phyloP scores from a whole-genome alignment of 2,113 vertebrate genomes.

The Oreochromis tanganicae region DNA sequence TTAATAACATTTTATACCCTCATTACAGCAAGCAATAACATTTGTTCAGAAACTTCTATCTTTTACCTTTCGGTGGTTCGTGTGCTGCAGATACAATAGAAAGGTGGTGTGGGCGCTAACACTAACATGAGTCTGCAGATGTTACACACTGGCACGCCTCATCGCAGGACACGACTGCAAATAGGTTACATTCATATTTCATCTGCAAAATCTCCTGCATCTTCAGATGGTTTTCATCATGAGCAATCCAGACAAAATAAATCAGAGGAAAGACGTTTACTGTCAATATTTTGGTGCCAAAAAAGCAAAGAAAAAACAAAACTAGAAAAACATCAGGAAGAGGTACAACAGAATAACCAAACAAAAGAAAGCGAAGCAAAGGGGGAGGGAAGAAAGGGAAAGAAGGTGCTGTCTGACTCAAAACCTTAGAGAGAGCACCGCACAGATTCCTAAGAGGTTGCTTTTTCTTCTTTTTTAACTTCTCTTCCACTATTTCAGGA shows the following conservation, averaged over 20 bases:
- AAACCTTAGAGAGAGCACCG: slow-evolving; percentile 63
- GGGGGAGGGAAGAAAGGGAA: slow-evolving; percentile 1
- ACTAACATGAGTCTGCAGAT: slow-evolving; percentile 17
- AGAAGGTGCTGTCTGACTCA: slow-evolving; percentile 60
- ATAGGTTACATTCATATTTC: slow-evolving; percentile 62
- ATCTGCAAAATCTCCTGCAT: slow-evolving; percentile 18
- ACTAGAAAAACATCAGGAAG: neutral
- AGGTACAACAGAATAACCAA: slow-evolving; percentile 34
- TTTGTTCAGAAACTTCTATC: slow-evolving; percentile 72
- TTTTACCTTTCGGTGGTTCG: slow-evolving; percentile 63
- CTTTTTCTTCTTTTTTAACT: neutral
- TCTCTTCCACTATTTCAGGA: slow-evolving; percentile 64
- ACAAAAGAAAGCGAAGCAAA: slow-evolving; percentile 12
- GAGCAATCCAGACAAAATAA: slow-evolving; percentile 29
- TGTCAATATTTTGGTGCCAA: slow-evolving; percentile 12
- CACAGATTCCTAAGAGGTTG: slow-evolving; percentile 49
- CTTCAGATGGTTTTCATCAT: slow-evolving; percentile 3
- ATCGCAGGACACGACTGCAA: slow-evolving; percentile 40
- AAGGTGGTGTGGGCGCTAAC: slow-evolving; percentile 18
- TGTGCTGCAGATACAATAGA: neutral
- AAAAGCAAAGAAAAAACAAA: neutral
- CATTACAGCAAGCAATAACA: slow-evolving; percentile 77
- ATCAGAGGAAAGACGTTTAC: slow-evolving; percentile 14
- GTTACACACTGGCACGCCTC: slow-evolving; percentile 42
- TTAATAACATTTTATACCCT: slow-evolving; percentile 81